Evolutionary conservation across 2,888 invertebrate genomes (phyloP), one percentile per base, ranked within the genome.

Genomic region (Danaus chrysippus): DNA sequence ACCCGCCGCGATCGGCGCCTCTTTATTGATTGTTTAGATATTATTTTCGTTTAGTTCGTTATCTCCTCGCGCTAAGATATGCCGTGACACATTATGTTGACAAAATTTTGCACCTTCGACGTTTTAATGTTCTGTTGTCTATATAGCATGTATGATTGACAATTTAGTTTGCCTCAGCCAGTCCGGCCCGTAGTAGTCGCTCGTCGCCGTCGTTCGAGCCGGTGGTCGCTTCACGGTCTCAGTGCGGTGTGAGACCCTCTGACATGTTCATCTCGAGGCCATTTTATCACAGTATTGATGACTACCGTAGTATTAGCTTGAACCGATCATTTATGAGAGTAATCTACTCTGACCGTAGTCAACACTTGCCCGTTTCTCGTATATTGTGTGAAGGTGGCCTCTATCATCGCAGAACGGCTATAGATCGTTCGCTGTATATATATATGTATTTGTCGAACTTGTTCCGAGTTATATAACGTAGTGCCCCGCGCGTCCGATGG

Each of bases 371-470:
- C 54, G 56, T 17, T 68, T 66, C 70, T 68, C 71, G 68, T 70
- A 76, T 75, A 71, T 73, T 74, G 74, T 75, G 79, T 79, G 74
- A 76, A 77, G 77, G 75, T 71, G 73, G 73, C 69, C 73, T 67
- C 67, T 66, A 68, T 71, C 69, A 73, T 73, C 76, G 77, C 69
- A 61, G 65, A 73, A 70, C 68, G 72, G 74, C 73, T 70, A 63
- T 71, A 65, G 71, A 64, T 70, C 77, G 74, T 74, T 75, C 74
- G 72, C 69, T 81, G 76, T 81, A 78, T 78, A 79, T 78, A 81
- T 77, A 49, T 49, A 49, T 49, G 17, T 72, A 70, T 72, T 71
- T 75, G 65, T 66, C 63, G 58, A 66, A 64, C 62, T 64, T 66
- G 61, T 66, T 62, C 61, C 53, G 58, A 54, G 57, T 54, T 19